These are phyloP conservation scores for Tetragnatha versicolor DNA, from an alignment of 1,140 invertebrate species.

Conservation along the genomic window DNA sequence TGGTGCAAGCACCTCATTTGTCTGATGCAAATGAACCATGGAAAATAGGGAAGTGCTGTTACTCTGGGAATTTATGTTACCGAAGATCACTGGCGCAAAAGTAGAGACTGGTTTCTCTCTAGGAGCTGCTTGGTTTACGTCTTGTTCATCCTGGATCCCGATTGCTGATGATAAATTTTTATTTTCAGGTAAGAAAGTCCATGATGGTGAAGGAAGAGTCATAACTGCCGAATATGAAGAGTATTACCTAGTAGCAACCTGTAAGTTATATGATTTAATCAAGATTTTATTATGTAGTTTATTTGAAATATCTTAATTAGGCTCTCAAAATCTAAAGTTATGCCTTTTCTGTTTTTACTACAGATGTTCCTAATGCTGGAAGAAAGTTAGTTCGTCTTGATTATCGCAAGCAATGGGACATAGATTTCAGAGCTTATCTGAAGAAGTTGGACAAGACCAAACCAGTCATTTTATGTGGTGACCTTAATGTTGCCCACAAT, in stretches of 20 bases:
- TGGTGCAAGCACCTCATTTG: too few relatives aligned
- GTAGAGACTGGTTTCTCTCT: too few relatives aligned
- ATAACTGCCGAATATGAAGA: slow-evolving; percentile 95
- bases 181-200: slow-evolving; percentile 63
- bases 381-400: slow-evolving; percentile 83
- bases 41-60: too few relatives aligned
- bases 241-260: slow-evolving; percentile 82
- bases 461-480: slow-evolving; percentile 93
- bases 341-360: slow-evolving; percentile 54
- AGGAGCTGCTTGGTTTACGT: too few relatives aligned
- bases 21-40: too few relatives aligned
- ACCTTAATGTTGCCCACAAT: slow-evolving; percentile 96
- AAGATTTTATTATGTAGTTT: neutral
- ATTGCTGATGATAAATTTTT: neutral
- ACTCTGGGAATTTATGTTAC: too few relatives aligned
- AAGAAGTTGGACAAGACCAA: slow-evolving; percentile 86
- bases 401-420: slow-evolving; percentile 91
- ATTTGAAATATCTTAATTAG: neutral
- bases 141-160: too few relatives aligned
- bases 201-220: slow-evolving; percentile 85
- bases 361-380: slow-evolving; percentile 80
- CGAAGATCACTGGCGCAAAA: too few relatives aligned
- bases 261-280: slow-evolving; percentile 64
- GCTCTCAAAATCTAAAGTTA: neutral
- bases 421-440: slow-evolving; percentile 71